These are phyloP conservation scores for Tapera naevia DNA, from an alignment of 2,797 vertebrate species.

Conservation along the genomic window DNA sequence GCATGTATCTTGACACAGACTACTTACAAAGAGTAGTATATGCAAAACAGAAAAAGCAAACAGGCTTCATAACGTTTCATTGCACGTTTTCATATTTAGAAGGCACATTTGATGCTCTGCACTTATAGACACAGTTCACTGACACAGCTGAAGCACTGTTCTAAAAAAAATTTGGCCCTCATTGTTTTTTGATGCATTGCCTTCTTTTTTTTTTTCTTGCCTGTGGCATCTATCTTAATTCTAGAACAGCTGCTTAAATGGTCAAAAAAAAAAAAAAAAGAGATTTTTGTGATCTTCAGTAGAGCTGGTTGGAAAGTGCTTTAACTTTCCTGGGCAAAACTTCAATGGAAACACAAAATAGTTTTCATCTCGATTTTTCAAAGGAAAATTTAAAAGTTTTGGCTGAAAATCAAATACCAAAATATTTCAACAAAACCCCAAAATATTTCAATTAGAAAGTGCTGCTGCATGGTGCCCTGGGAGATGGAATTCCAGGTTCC, in stretches of 20 bases:
- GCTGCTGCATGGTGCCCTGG: not conserved
- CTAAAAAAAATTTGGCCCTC: not conserved
- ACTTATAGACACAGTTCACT: not conserved
- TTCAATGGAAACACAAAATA: constrained; percentile 51
- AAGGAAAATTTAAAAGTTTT: constrained; percentile 43
- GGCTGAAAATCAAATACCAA: constrained; percentile 31
- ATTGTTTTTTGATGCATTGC: not conserved
- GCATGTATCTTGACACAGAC: not conserved
- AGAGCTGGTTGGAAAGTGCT: constrained; percentile 34
- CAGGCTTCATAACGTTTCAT: not conserved
- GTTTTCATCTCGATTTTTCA: constrained; percentile 48
- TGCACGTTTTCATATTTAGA: not conserved
- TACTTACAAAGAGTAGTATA: not conserved
- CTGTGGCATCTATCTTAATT: not conserved
- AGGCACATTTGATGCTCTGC: not conserved
- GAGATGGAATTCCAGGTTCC: not conserved
- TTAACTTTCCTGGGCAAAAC: constrained; percentile 59
- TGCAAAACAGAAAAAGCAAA: not conserved
- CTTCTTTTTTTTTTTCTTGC: not conserved
- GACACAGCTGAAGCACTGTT: not conserved
- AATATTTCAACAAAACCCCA: constrained; percentile 48
- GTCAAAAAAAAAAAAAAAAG: not conserved
- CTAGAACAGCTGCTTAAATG: constrained; percentile 41
- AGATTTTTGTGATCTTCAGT: not conserved
- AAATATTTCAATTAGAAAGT: constrained; percentile 47